Evolutionary conservation across 2,888 invertebrate genomes (phyloP).

Genomic region (Heterodera filipjevi): DNA sequence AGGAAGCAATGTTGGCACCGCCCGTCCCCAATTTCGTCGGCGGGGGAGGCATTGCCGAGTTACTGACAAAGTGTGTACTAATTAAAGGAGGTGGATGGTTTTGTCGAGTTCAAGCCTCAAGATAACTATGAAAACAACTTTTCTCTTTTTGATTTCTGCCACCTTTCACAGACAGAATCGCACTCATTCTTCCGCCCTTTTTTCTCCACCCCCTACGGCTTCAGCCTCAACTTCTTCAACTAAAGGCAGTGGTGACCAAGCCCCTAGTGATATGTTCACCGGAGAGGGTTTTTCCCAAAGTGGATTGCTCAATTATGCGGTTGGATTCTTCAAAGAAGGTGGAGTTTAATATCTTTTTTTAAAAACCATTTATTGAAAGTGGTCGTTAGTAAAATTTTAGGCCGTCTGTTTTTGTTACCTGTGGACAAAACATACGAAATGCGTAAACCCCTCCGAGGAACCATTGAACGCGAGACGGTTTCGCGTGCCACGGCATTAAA

Average conservation of each 20-base stretch:
- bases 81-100: not conserved
- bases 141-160: not conserved
- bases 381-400: too few species aligned
- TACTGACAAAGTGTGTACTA: conserved; percentile 9
- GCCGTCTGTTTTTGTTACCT: conserved; percentile 32
- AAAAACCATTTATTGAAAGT: too few species aligned
- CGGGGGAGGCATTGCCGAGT: conserved; percentile 23
- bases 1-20: not conserved
- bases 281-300: conserved; percentile 31
- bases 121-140: too few species aligned
- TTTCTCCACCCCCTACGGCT: conserved; percentile 1
- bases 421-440: conserved; percentile 36
- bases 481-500: not conserved
- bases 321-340: conserved; percentile 36
- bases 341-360: not conserved
- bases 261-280: conserved; percentile 7
- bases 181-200: not conserved
- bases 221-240: not conserved
- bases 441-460: conserved; percentile 20
- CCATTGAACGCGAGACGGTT: conserved; percentile 13
- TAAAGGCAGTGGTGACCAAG: not conserved
- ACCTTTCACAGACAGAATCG: not conserved
- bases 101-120: too few species aligned
- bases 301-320: conserved; percentile 27
- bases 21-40: not conserved